Evolutionary conservation across 2,113 vertebrate genomes (phyloP), one percentile per base, ranked within the genome.

Genomic region (Malurus melanocephalus): DNA sequence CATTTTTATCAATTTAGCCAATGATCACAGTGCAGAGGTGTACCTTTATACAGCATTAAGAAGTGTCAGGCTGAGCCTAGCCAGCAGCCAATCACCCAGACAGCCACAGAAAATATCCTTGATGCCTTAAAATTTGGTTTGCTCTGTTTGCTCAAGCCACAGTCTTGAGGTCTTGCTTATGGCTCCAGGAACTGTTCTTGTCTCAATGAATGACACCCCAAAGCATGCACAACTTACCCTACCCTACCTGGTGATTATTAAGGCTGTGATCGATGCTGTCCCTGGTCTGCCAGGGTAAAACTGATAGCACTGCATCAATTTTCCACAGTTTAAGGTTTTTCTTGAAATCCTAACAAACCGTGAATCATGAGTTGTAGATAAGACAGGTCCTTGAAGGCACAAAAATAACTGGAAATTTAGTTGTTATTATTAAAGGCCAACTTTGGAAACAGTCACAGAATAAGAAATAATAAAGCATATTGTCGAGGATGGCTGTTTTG

Each of bases 41-140:
- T 59, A 66, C 3, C 2, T 71, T 71, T 53, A 38, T 12, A 24
- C 8, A 71, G 9, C 30, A 21, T 66, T 62, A 84, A 80, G 11
- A 20, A 7, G 6, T 30, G 10, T 26, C 2, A 6, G 16, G 33
- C 12, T 52, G 19, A 86, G 13, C 4, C 5, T 2, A 3, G 38
- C 5, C 51, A 88, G 15, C 21, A 83, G 23, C 16, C 24, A 27
- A 6, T 16, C 19, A 73, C 11, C 14, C 38, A 60, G 15, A 30
- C 0, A 30, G 28, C 5, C 2, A 6, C 45, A 74, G 43, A 80
- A 77, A 57, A 49, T 8, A 28, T 59, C 17, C 17, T 53, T 62
- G 9, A 33, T 46, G 3, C 7, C 6, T 65, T 52, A 35, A 82
- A 79, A 85, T 72, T 21, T 38, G 3, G 42, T 62, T 66, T 84